These are phyloP conservation scores for Brienomyrus brachyistius DNA, from an alignment of 2,113 vertebrate genomes.

Conservation along the genomic window DNA sequence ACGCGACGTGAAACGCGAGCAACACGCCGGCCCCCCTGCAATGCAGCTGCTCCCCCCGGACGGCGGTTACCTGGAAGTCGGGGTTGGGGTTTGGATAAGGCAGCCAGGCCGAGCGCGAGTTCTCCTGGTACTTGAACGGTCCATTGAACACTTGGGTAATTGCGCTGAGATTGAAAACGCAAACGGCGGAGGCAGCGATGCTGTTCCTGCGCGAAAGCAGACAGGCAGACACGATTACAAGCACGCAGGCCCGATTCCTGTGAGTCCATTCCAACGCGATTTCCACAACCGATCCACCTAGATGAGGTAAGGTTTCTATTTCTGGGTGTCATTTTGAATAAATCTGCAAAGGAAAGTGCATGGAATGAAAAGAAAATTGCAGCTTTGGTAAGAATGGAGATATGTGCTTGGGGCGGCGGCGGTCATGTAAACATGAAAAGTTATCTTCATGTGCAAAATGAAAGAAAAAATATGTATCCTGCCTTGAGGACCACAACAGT, in stretches of 20 bases:
- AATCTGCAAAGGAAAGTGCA: neutral
- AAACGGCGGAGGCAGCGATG: slow-evolving; percentile 88
- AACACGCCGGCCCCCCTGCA: too few species aligned
- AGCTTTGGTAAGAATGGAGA: neutral
- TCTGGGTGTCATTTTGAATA: neutral
- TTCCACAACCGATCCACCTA: neutral
- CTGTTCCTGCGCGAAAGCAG: slow-evolving; percentile 70
- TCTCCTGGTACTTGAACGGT: slow-evolving; percentile 92
- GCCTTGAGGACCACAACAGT: neutral
- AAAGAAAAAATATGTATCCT: neutral
- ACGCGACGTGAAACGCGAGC: neutral
- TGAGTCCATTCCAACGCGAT: neutral
- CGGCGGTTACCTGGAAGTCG: slow-evolving; percentile 81
- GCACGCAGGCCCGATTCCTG: neutral
- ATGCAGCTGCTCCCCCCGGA: slow-evolving; percentile 22
- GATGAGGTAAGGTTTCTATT: neutral
- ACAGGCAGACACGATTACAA: neutral
- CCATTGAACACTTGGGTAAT: slow-evolving; percentile 83
- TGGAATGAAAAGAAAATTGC: neutral
- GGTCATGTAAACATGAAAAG: neutral
- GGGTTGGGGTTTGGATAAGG: slow-evolving; percentile 86
- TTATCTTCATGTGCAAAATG: neutral
- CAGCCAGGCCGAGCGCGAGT: slow-evolving; percentile 87
- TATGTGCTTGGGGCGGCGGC: neutral
- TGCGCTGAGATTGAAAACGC: slow-evolving; percentile 87